These are phyloP conservation scores for Panorpa germanica DNA, from an alignment of 2,888 invertebrate species.

Conservation along the genomic window DNA sequence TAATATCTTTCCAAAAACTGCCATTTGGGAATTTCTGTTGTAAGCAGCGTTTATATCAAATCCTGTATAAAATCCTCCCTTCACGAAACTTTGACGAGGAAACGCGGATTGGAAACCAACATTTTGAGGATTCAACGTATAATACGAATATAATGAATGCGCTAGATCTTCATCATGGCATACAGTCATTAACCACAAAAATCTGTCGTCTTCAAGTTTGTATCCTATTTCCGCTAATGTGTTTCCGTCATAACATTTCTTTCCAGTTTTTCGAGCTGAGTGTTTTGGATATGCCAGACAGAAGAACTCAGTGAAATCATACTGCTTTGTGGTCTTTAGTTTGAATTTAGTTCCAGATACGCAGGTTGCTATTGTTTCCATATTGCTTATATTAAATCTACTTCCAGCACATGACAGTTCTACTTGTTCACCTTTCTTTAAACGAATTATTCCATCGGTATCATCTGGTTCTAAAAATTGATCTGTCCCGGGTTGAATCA, in stretches of 20 bases:
- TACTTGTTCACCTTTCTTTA: conserved; percentile 17
- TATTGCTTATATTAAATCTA: too few species aligned
- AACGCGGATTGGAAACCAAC: conserved; percentile 19
- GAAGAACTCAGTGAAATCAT: conserved; percentile 15
- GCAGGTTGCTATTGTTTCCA: too few species aligned
- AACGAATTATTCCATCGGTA: conserved; percentile 16
- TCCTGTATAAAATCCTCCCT: conserved; percentile 20
- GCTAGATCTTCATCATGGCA: conserved; percentile 21
- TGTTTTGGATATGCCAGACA: conserved; percentile 16
- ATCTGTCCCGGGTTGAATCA: conserved; percentile 24
- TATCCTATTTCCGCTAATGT: conserved; percentile 21
- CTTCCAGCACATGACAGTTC: conserved; percentile 20
- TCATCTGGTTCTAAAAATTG: conserved; percentile 18
- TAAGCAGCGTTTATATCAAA: conserved; percentile 7
- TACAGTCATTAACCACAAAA: conserved; percentile 19
- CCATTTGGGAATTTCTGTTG: conserved; percentile 12
- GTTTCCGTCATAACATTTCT: conserved; percentile 16
- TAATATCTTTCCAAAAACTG: conserved; percentile 15
- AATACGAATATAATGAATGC: conserved; percentile 20
- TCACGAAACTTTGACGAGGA: conserved; percentile 19
- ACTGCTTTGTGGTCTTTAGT: too few species aligned
- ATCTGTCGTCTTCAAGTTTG: conserved; percentile 15
- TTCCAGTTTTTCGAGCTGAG: conserved; percentile 17
- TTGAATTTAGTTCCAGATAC: too few species aligned
- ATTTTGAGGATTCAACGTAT: conserved; percentile 18